These are phyloP conservation scores for Lethenteron reissneri DNA, from an alignment of 2,113 vertebrate species.

Conservation along the genomic window DNA sequence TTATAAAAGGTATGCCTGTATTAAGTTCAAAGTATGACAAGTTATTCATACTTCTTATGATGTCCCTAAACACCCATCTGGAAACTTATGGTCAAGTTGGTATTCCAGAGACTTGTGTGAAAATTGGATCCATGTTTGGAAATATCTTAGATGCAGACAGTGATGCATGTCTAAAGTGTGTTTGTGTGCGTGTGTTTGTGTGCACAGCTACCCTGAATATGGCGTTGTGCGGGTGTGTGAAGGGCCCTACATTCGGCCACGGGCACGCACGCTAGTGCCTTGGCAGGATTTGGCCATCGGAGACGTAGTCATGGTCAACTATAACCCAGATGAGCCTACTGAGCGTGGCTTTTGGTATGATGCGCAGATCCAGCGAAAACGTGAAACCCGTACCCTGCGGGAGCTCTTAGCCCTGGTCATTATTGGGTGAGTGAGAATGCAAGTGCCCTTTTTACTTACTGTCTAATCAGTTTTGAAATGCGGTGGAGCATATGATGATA, in stretches of 20 bases:
- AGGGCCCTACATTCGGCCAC: conserved; percentile 40
- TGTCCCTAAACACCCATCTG: too few relatives aligned
- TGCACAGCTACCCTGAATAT: conserved; percentile 59
- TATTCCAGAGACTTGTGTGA: too few relatives aligned
- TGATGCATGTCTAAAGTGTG: too few relatives aligned
- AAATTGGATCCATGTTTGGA: too few relatives aligned
- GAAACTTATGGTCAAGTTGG: too few relatives aligned
- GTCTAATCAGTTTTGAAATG: too few relatives aligned
- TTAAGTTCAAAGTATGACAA: too few relatives aligned
- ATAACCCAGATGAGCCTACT: conserved; percentile 61
- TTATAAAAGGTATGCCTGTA: too few relatives aligned
- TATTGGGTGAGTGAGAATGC: conserved; percentile 38
- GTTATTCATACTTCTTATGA: too few relatives aligned
- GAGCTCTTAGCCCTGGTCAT: conserved; percentile 58
- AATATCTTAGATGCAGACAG: too few relatives aligned
- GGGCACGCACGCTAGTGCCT: conserved; percentile 47
- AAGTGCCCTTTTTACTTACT: too few relatives aligned
- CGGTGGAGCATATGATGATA: too few relatives aligned
- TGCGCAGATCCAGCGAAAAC: conserved; percentile 55
- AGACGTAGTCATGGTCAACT: conserved; percentile 84
- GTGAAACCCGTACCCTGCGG: conserved; percentile 37
- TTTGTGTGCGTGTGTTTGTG: neutral
- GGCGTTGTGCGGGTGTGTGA: conserved; percentile 43
- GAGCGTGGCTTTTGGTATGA: conserved; percentile 95
- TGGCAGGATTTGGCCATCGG: conserved; percentile 68